phyloP scores from a whole-genome alignment of 1,140 invertebrate genomes.

The Metaphire vulgaris region DNA sequence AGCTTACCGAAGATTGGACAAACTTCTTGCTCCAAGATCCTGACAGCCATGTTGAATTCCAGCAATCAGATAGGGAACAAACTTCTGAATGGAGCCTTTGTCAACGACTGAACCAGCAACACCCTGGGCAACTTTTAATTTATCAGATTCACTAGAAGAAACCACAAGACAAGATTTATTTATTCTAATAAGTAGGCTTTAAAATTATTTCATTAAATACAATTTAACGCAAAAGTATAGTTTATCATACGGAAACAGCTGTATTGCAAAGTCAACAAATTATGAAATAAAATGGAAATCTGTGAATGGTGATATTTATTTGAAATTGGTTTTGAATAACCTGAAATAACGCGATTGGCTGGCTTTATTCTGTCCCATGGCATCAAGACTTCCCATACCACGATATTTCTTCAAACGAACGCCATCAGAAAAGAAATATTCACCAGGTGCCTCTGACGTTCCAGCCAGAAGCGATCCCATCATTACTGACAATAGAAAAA shows the following conservation, averaged over 20 bases:
- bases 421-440: conserved; percentile 97
- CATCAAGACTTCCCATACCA: conserved; percentile 54
- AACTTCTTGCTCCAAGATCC: conserved; percentile 15
- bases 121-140: conserved; percentile 81
- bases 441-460: conserved; percentile 94
- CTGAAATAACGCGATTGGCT: conserved; percentile 20
- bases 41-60: conserved; percentile 53
- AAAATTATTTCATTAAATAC: too few species aligned
- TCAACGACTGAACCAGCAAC: conserved; percentile 98
- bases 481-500: conserved; percentile 65
- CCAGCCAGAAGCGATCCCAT: conserved; percentile 98
- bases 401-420: conserved; percentile 95
- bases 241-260: too few species aligned
- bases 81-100: conserved; percentile 90
- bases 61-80: conserved; percentile 89
- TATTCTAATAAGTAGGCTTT: too few species aligned
- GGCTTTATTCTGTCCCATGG: conserved; percentile 10
- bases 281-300: background rate
- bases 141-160: conserved; percentile 9
- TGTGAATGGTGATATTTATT: too few species aligned
- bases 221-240: too few species aligned
- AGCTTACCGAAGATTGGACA: conserved; percentile 12
- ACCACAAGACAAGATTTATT: too few species aligned
- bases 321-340: too few species aligned
- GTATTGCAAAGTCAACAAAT: too few species aligned